A percentile compares a stretch with the other conserved stretches of the same genome.
These are phyloP conservation scores for Pangasianodon gigas DNA, from an alignment of 2,113 vertebrate genomes.

Conservation along the genomic window DNA sequence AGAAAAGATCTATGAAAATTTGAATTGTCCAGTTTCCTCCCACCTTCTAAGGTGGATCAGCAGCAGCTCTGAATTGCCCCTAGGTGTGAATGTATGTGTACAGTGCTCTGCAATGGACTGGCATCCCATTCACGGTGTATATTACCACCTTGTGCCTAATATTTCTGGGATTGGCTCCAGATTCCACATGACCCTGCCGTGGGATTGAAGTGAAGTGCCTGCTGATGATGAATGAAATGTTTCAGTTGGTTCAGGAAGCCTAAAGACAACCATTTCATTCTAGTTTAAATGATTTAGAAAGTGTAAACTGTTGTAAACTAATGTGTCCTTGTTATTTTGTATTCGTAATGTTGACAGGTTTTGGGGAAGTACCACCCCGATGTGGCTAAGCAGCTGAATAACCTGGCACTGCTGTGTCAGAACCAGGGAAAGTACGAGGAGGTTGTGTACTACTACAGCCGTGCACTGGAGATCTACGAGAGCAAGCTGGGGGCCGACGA, in stretches of 20 bases:
- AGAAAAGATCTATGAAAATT: neutral
- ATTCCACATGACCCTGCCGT: neutral
- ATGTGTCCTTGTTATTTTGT: neutral
- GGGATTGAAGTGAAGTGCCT: neutral
- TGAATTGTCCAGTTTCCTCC: neutral
- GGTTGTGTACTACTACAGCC: constrained; percentile 93
- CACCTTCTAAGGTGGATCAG: neutral
- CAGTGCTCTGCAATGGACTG: neutral
- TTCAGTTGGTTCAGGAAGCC: neutral
- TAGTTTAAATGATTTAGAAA: neutral
- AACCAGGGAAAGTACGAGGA: constrained; percentile 98
- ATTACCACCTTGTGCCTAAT: neutral
- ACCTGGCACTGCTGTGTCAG: constrained; percentile 94
- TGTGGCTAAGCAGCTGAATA: constrained; percentile 98
- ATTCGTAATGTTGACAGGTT: constrained; percentile 52
- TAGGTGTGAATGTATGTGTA: neutral
- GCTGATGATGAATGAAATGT: neutral
- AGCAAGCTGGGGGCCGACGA: constrained; percentile 90
- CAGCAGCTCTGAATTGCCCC: neutral
- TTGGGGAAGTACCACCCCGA: constrained; percentile 83
- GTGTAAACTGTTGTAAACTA: neutral
- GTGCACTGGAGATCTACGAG: constrained; percentile 94
- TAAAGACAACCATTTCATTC: neutral
- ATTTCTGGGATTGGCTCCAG: neutral
- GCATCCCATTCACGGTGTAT: neutral